A percentile compares a stretch with the other conserved stretches of the same genome.
These are phyloP conservation scores for Chinchilla lanigera DNA, from an alignment of 2,113 vertebrate species.

Conservation along the genomic window DNA sequence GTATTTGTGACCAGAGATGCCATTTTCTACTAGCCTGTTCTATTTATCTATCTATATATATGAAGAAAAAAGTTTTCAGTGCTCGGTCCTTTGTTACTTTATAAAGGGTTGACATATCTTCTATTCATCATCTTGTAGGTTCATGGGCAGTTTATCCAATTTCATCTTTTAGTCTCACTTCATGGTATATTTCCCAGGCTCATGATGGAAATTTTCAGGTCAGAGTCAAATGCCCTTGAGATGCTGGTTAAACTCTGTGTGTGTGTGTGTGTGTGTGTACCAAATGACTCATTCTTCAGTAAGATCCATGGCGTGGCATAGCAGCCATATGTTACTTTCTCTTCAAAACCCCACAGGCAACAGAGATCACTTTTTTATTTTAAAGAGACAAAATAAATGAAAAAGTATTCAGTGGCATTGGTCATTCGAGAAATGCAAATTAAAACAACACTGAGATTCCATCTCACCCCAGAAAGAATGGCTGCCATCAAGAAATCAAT, in stretches of 20 bases:
- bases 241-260: neutral
- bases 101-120: neutral
- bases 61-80: constrained; percentile 15
- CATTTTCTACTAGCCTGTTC: neutral
- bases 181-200: neutral
- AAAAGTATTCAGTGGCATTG: too few species aligned
- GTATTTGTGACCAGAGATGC: neutral
- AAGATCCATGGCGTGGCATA: neutral
- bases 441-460: too few species aligned
- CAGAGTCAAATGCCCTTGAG: neutral
- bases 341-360: neutral
- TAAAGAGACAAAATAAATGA: too few species aligned
- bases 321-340: neutral
- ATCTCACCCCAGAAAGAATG: too few species aligned
- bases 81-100: neutral
- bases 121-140: neutral
- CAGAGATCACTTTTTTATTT: neutral
- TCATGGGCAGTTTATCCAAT: neutral
- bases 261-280: neutral
- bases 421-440: too few species aligned
- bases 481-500: too few species aligned
- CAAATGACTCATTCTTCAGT: constrained; percentile 15
- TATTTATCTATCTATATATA: neutral
- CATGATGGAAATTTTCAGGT: neutral
- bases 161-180: constrained; percentile 31